Evolutionary conservation across 2,888 invertebrate genomes (phyloP), one percentile per base, ranked within the genome.

Genomic region (Thecocarcelia acutangulata): DNA sequence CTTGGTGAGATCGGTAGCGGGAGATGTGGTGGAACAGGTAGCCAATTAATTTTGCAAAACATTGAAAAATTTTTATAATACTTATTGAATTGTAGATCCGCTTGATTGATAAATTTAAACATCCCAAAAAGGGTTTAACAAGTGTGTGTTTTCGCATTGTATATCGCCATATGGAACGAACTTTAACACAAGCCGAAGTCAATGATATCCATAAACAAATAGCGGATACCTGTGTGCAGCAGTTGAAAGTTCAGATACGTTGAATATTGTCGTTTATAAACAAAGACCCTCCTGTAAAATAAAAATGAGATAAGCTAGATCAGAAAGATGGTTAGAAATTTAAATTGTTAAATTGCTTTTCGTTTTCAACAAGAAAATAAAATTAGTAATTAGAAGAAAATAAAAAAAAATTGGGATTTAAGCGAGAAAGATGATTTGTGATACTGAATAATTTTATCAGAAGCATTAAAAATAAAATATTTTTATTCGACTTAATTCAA

Each of bases 21-120:
- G 97, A 0, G 98, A 98, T 91, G 91, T 96, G n/a, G 93, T 99
- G 58, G 99, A 99, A 91, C 98, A 97, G 93, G 95, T 96, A 86
- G 33, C 68, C 17, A 48, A 17, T 48, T 19, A 37, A 15, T 50
- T 56, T 21, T 40, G 13, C 2, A 37, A 19, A 19, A 8, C 5
- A 11, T 9, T 5, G 9, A 11, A 46, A 46, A 13, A 42, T 0
- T 11, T 46, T 42, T 24, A 3, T 8, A 0, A 15, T 6, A n/a
- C 4, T 46, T 70, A 15, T 58, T 12, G 2, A 28, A 24, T 70
- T 92, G 48, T 91, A 95, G 94, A 96, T 97, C 6, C 92, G 92
- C 82, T 91, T 97, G 9, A 93, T 96, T 66, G 99, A 99, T 90
- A 93, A 95, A 86, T 99, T 97, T 89, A 91, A 92, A 61, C 95